phyloP scores from a whole-genome alignment of 2,888 invertebrate species.

The Xanthia icteritia region DNA sequence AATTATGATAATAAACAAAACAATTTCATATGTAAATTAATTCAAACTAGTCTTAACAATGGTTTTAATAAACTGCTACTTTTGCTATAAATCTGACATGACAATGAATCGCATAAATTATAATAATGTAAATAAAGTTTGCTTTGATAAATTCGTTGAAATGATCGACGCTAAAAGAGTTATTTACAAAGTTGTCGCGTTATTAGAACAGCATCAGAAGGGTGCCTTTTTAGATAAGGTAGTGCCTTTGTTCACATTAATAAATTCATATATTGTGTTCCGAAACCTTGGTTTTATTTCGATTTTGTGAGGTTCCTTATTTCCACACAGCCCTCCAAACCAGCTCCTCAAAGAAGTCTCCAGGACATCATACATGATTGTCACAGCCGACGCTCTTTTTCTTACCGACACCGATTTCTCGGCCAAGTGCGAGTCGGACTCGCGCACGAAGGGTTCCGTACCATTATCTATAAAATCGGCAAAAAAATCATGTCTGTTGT shows the following conservation, averaged over 20 bases:
- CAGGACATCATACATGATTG: background rate
- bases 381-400: background rate
- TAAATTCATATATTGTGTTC: constrained; percentile 86
- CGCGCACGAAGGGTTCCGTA: no score
- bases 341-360: background rate
- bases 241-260: constrained; percentile 87
- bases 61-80: constrained; percentile 78
- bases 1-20: constrained; percentile 77
- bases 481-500: no score
- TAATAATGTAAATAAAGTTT: constrained; percentile 85
- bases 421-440: no score
- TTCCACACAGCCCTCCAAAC: background rate
- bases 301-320: background rate
- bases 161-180: constrained; percentile 82
- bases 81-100: constrained; percentile 78
- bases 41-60: constrained; percentile 70
- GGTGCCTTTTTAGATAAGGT: constrained; percentile 85
- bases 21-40: constrained; percentile 72
- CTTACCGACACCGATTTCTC: no score
- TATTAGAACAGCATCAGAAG: constrained; percentile 78
- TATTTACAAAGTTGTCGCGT: constrained; percentile 82
- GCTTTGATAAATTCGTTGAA: constrained; percentile 77
- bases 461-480: no score
- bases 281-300: constrained; percentile 73
- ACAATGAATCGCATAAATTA: constrained; percentile 71